Conservation (phyloP, 1,140 invertebrate species). For the Lanistes nyassanus region DNA sequence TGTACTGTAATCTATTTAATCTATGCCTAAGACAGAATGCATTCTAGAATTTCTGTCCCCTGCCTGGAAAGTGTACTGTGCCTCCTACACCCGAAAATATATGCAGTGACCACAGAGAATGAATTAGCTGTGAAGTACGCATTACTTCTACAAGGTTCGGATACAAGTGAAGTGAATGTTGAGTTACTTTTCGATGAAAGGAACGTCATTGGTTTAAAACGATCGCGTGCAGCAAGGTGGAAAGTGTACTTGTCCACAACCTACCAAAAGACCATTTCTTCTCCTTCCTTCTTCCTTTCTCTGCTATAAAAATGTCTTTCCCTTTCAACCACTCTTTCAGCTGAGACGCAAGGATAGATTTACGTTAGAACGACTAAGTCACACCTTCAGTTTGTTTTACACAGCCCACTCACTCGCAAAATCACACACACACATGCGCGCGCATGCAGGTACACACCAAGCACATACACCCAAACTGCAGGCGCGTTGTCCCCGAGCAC, state of each 20-base stretch:
- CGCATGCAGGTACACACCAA: background rate
- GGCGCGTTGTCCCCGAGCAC: background rate
- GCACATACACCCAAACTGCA: background rate
- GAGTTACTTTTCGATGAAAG: too few relatives aligned
- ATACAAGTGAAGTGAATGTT: too few relatives aligned
- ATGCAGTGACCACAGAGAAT: too few relatives aligned
- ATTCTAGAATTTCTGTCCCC: too few relatives aligned
- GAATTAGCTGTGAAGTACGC: too few relatives aligned
- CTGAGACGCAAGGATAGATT: too few relatives aligned
- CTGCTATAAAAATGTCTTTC: background rate
- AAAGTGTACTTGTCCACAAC: too few relatives aligned
- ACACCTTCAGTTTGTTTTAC: background rate
- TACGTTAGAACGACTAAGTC: background rate
- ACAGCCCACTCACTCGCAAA: background rate
- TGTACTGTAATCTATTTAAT: background rate
- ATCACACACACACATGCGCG: background rate
- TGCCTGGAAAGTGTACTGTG: too few relatives aligned
- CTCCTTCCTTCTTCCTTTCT: background rate
- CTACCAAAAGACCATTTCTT: background rate
- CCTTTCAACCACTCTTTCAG: background rate
- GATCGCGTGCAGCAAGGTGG: too few relatives aligned
- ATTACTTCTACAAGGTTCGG: too few relatives aligned
- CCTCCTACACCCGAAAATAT: too few relatives aligned
- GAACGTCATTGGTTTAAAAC: too few relatives aligned
- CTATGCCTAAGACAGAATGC: background rate